phyloP scores from a whole-genome alignment of 1,140 invertebrate species.

The Agrilus planipennis region DNA sequence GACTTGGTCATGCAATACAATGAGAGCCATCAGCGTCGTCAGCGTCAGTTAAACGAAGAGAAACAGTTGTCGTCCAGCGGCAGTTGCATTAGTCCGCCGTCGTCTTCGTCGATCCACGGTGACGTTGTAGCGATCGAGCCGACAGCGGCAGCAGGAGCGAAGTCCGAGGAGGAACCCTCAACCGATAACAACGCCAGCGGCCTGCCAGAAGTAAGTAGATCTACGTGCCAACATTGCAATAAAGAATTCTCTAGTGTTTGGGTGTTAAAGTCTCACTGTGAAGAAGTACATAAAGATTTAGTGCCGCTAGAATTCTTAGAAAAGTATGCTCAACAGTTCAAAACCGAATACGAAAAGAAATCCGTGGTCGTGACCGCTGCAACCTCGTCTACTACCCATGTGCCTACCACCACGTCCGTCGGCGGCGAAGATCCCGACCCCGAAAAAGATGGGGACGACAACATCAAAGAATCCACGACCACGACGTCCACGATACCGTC shows the following conservation, averaged over 20 bases:
- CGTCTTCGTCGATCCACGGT: not conserved
- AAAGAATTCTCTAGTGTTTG: conserved; percentile 93
- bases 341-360: conserved; percentile 74
- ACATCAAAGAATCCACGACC: no score
- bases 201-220: conserved; percentile 61
- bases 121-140: conserved; percentile 28
- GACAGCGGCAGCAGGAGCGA: conserved; percentile 42
- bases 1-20: conserved; percentile 95
- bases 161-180: conserved; percentile 42
- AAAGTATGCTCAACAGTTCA: conserved; percentile 83
- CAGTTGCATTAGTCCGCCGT: conserved; percentile 22
- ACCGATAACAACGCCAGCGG: conserved; percentile 38
- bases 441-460: conserved; percentile 12
- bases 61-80: conserved; percentile 30
- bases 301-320: conserved; percentile 82
- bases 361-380: conserved; percentile 53
- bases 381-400: conserved; percentile 41
- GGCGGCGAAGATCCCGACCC: conserved; percentile 6
- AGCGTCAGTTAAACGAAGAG: conserved; percentile 38
- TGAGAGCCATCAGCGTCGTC: conserved; percentile 69
- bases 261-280: conserved; percentile 90
- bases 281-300: conserved; percentile 86
- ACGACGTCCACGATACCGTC: conserved; percentile 28
- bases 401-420: conserved; percentile 23
- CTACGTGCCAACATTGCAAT: conserved; percentile 78